Conservation (phyloP, 2,113 vertebrate species). For the Prunella himalayana region DNA sequence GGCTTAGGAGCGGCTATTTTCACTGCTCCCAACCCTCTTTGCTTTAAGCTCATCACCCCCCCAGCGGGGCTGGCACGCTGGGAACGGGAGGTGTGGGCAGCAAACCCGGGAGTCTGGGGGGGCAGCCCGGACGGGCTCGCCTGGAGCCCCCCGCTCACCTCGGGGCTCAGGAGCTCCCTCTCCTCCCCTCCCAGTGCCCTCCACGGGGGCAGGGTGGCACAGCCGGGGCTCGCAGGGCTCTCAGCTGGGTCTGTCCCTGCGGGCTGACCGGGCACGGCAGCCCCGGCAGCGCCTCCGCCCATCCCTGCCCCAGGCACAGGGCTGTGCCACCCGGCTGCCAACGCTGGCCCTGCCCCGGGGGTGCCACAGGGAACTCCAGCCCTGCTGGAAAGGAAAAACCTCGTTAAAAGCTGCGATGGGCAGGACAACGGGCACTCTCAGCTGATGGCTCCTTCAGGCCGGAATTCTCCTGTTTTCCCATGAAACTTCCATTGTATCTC, state of each 20-base stretch:
- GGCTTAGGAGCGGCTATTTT: slow-evolving; percentile 39
- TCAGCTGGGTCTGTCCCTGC: too few species aligned
- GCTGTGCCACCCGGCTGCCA: too few species aligned
- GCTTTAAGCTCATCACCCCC: slow-evolving; percentile 37
- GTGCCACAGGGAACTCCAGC: not conserved
- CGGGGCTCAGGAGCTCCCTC: too few species aligned
- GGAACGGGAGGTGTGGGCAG: not conserved
- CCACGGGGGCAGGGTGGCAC: not conserved
- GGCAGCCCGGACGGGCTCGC: not conserved
- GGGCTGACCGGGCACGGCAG: not conserved
- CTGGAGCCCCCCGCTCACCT: not conserved
- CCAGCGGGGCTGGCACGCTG: not conserved
- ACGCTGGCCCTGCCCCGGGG: rapidly evolving
- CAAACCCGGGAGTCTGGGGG: too few species aligned
- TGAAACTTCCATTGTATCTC: not conserved
- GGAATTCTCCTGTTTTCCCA: not conserved
- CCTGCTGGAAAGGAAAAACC: rapidly evolving
- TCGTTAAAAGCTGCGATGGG: not conserved
- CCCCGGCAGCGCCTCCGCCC: not conserved
- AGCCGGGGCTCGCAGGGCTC: too few species aligned
- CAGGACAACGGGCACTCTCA: rapidly evolving
- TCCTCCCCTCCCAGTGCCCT: rapidly evolving
- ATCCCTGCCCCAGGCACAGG: rapidly evolving
- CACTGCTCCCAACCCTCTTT: slow-evolving; percentile 28
- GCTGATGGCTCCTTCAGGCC: not conserved